Evolutionary conservation across 2,113 vertebrate species (phyloP), one percentile per base, ranked within the genome.

Genomic region (Mirounga angustirostris): DNA sequence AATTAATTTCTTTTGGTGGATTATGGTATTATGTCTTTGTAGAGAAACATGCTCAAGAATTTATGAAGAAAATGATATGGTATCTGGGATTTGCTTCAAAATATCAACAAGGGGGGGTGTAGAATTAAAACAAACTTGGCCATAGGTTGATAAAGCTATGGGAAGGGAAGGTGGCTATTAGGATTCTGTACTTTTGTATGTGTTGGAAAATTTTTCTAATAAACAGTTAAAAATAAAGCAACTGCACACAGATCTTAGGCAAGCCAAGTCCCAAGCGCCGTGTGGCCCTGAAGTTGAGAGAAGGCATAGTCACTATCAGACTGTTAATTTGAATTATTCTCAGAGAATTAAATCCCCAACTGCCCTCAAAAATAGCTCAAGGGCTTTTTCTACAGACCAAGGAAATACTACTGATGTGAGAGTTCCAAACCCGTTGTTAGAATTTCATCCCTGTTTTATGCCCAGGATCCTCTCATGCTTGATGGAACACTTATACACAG

Each of bases 401-500:
- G 93, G 65, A 63, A 2, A 2, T 79, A 81, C 52, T 79, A 81
- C 52, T 50, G 79, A 33, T 81, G 10, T 46, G n/a, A 19, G 54
- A 1, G 0, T 83, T 26, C 71, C 59, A 69, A 76, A 13, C n/a
- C 24, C 89, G 2, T 56, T 28, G 0, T 76, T 94, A 81, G 2
- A 56, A n/a, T 93, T 85, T 87, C 13, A 56, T 46, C 56, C 46
- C 14, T 58, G 26, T 82, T 95, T 89, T 65, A 3, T 97, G 89
- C 89, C 43, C 92, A 99, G 99, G 99, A 99, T 99, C 97, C 99
- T 99, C 36, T 99, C 99, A 0, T 99, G 99, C 96, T 99, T 99
- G 61, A 99, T 99, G 99, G 99, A 99, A 94, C 99, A 99, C 89
- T 99, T 99, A 79, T 99, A 99, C 97, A 99, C 99, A 0, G 99